Base-by-base conservation (phyloP, 2,888 invertebrate species). In the Ptilodon capucinus region DNA sequence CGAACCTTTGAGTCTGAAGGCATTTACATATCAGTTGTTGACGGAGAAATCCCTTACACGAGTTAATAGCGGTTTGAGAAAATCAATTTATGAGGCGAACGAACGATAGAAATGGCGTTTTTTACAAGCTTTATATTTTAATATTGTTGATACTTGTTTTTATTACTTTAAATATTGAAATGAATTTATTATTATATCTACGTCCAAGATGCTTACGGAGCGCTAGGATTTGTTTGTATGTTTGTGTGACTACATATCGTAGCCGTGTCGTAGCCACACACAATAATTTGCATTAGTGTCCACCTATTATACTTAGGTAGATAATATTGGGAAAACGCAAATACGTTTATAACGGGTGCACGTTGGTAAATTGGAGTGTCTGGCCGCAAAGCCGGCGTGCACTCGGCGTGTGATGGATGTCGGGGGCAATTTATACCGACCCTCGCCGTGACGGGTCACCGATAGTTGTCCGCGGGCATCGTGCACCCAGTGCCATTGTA, bases 21-120 rank as follows among this genome's bases (percentile, higher is more conserved):
- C 77, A 89, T 91, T 90, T 89, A 86, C 89, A 84, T 89, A 84
- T 90, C 90, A 87, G 79, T 81, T 79, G 84, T 82, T 85, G 89
- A 87, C 86, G 80, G 73, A 69, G 59, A 81, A 84, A 89, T 85
- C 87, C 87, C 76, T 62, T 63, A 74, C 70, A 66, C 65, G 70
- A 65, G 71, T 79, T 84, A 81, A 81, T 80, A 79, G 67, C 71
- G 64, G 68, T 61, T 54, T 55, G 72, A 79, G 81, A 60, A 68
- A 77, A 79, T 76, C 14, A 32, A 32, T 14, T 28, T 75, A 71
- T 52, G 55, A 59, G 46, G 42, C 48, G 44, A 44, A 40, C 6
- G 16, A 41, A 35, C 39, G 36, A 48, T 19, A n/a, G n/a, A n/a
- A n/a, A n/a, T n/a, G n/a, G n/a, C n/a, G n/a, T n/a, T n/a, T n/a